A percentile compares a stretch with the other conserved stretches of the same genome.
These are phyloP conservation scores for Erythrocebus patas DNA, from an alignment of 2,113 vertebrate species.

Conservation along the genomic window DNA sequence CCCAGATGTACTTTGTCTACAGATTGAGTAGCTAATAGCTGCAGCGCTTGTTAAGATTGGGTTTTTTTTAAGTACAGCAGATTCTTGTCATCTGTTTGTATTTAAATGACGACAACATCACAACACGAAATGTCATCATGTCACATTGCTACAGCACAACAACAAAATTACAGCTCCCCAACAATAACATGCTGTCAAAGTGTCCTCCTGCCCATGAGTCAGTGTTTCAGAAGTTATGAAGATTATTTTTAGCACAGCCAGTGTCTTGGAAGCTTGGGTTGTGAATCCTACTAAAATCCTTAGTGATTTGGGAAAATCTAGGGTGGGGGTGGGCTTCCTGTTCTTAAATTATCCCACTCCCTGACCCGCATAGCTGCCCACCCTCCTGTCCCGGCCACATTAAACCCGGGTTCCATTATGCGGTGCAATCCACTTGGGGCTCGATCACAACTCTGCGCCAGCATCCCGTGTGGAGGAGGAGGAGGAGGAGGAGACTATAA, in stretches of 20 bases:
- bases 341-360: neutral
- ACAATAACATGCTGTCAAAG: constrained; percentile 69
- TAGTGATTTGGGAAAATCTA: neutral
- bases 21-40: constrained; percentile 34
- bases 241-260: constrained; percentile 67
- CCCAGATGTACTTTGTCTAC: neutral
- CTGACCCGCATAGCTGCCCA: neutral
- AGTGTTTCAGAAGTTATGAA: constrained; percentile 56
- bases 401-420: neutral
- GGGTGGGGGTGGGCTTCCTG: neutral
- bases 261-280: constrained; percentile 31
- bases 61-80: constrained; percentile 31
- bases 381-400: neutral
- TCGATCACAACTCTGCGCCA: neutral
- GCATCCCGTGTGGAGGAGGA: constrained; percentile 30
- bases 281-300: neutral
- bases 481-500: constrained; percentile 69
- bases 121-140: constrained; percentile 61
- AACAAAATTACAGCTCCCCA: constrained; percentile 71
- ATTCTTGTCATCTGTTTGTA: constrained; percentile 64
- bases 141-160: constrained; percentile 70
- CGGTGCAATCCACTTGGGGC: neutral
- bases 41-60: constrained; percentile 1
- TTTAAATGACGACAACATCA: constrained; percentile 65
- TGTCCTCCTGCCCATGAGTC: constrained; percentile 69